Conservation (phyloP, 1,140 invertebrate species). For the Scylla paramamosain region DNA sequence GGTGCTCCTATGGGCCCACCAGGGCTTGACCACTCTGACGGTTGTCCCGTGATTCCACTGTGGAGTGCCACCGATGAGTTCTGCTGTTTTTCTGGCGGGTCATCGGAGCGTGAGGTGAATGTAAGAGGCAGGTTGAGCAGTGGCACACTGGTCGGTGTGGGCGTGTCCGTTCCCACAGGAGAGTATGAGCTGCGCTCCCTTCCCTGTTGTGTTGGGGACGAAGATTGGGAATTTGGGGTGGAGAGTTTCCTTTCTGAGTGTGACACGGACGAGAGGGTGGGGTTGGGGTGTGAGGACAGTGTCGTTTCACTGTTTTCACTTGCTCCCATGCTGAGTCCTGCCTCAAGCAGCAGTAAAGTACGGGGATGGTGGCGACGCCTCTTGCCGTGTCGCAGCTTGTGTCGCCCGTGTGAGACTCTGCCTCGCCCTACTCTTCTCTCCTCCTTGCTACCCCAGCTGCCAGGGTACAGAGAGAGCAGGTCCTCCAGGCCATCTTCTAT, state of each 20-base stretch:
- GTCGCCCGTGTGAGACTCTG: conserved; percentile 12
- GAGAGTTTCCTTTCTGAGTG: too few relatives aligned
- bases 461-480: conserved; percentile 33
- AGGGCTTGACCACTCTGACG: not conserved
- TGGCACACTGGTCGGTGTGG: conserved; percentile 2
- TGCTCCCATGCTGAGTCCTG: not conserved
- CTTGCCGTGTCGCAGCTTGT: conserved; percentile 40
- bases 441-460: not conserved
- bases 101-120: conserved; percentile 39
- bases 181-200: not conserved
- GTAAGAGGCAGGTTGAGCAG: not conserved
- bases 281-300: not conserved
- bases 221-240: not conserved
- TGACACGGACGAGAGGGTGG: not conserved
- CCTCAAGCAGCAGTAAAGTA: conserved; percentile 30
- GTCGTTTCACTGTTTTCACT: not conserved
- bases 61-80: conserved; percentile 27
- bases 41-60: not conserved
- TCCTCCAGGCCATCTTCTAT: conserved; percentile 13
- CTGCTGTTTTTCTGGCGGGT: conserved; percentile 43
- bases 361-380: conserved; percentile 43
- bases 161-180: not conserved
- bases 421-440: not conserved
- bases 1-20: not conserved
- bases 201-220: not conserved